Conservation (phyloP, 2,797 vertebrate species). For the Rhinella marina region DNA sequence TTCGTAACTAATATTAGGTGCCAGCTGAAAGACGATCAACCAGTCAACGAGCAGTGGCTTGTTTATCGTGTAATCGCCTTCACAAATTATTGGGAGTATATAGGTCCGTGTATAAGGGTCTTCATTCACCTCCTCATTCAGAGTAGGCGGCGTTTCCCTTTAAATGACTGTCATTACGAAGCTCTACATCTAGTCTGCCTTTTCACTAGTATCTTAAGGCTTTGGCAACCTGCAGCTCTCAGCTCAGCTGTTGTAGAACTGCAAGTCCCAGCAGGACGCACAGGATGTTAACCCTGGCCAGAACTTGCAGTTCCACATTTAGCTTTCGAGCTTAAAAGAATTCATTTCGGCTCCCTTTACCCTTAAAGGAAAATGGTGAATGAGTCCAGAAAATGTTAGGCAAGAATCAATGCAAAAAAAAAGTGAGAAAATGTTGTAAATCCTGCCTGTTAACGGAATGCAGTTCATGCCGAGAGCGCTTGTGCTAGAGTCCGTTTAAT, state of each 20-base stretch:
- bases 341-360: background rate
- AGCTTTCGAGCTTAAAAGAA: background rate
- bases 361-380: background rate
- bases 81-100: too few relatives aligned
- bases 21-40: too few relatives aligned
- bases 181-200: background rate
- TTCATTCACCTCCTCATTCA: too few relatives aligned
- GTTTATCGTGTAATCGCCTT: too few relatives aligned
- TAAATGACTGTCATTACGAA: background rate
- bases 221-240: background rate
- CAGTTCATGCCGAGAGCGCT: conserved; percentile 36
- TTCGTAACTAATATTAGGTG: too few relatives aligned
- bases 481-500: conserved; percentile 54
- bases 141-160: too few relatives aligned
- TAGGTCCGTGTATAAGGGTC: too few relatives aligned
- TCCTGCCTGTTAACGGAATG: conserved; percentile 54
- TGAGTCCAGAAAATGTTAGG: conserved; percentile 24
- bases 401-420: conserved; percentile 60
- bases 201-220: background rate
- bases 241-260: background rate
- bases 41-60: too few relatives aligned
- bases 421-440: conserved; percentile 8
- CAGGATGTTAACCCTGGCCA: background rate
- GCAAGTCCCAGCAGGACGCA: background rate
- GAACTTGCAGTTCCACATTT: background rate